Conservation (phyloP, 2,113 vertebrate species). For the Nasalis larvatus region DNA sequence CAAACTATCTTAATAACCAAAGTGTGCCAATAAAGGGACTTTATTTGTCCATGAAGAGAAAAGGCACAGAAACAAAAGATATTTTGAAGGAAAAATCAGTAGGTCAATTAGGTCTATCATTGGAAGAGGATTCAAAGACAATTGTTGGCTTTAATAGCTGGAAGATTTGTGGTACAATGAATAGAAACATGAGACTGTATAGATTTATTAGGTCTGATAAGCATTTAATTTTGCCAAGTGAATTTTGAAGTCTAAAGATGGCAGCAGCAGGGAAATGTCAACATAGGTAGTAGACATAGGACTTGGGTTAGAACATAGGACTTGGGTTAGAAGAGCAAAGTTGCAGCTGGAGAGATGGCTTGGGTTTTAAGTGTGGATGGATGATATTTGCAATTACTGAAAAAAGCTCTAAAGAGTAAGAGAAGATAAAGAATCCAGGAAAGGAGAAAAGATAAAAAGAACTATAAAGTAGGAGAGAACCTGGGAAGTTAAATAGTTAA, state of each 20-base stretch:
- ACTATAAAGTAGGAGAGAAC: neutral
- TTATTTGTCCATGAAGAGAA: neutral
- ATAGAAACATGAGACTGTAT: neutral
- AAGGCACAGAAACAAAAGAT: neutral
- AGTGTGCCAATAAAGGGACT: neutral
- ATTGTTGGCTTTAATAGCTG: neutral
- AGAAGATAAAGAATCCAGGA: neutral
- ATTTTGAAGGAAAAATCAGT: neutral
- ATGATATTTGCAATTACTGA: neutral
- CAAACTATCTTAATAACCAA: neutral
- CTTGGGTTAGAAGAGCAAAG: neutral
- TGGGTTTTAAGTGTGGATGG: neutral
- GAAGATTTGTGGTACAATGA: neutral
- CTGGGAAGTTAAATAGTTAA: neutral
- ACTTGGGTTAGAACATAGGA: neutral
- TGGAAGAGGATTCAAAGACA: neutral
- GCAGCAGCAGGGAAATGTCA: neutral
- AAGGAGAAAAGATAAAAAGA: neutral
- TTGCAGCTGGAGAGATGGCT: neutral
- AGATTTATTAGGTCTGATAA: neutral
- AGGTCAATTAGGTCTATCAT: neutral
- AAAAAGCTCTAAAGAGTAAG: neutral
- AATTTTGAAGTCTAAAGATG: neutral
- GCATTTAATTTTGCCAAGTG: neutral
- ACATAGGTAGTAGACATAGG: neutral